Conservation (phyloP, 2,888 invertebrate genomes). For the Philhelius pedissequus region DNA sequence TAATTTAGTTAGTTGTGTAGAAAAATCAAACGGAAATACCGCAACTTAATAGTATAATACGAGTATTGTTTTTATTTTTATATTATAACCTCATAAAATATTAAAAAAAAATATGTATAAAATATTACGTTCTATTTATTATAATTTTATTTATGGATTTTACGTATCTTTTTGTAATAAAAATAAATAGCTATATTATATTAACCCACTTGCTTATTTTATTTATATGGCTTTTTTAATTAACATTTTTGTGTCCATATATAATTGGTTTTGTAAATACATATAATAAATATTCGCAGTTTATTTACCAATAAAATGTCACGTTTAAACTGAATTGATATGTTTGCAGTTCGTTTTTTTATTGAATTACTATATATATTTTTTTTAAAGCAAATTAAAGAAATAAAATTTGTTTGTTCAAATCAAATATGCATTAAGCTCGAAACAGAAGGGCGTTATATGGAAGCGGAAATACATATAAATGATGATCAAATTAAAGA, state of each 20-base stretch:
- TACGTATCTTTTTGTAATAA: slow-evolving; percentile 14
- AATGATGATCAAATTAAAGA: too few relatives aligned
- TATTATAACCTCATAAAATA: not conserved
- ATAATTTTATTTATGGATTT: not conserved
- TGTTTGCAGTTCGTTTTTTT: slow-evolving; percentile 72
- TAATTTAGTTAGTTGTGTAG: not conserved
- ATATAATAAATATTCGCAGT: slow-evolving; percentile 39
- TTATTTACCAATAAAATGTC: slow-evolving; percentile 52
- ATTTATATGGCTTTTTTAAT: not conserved
- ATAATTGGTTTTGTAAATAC: slow-evolving; percentile 39
- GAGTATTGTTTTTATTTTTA: not conserved
- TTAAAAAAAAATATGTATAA: not conserved
- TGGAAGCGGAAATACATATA: too few relatives aligned
- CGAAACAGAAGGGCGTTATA: too few relatives aligned
- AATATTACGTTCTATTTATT: not conserved
- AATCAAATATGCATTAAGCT: not conserved
- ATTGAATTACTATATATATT: not conserved
- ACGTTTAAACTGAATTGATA: slow-evolving; percentile 72
- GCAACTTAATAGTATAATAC: not conserved
- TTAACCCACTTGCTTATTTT: not conserved
- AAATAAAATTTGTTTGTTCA: not conserved
- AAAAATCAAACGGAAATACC: not conserved
- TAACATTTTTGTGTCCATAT: slow-evolving; percentile 18
- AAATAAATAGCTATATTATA: not conserved
- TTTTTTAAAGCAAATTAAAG: not conserved